Evolutionary conservation across 2,888 invertebrate genomes (phyloP).

Genomic region (Koerneria pararmatus): DNA sequence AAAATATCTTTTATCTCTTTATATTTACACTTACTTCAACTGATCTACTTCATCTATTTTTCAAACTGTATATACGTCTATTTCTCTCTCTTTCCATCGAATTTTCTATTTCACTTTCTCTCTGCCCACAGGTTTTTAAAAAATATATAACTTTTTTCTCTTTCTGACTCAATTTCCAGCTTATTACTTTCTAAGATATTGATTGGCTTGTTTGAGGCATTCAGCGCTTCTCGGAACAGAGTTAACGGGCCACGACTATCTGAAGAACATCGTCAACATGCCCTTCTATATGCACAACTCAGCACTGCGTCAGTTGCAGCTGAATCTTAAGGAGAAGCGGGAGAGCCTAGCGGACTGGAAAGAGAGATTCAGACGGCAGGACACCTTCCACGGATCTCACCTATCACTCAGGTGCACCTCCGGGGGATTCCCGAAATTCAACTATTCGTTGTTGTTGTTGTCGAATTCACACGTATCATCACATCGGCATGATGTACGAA

Average conservation of each 20-base stretch:
- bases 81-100: too few species aligned
- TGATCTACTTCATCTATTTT: neutral
- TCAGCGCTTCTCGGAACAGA: constrained; percentile 41
- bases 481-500: constrained; percentile 1
- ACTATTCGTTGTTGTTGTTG: neutral
- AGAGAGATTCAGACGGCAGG: constrained; percentile 45
- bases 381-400: constrained; percentile 51
- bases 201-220: neutral
- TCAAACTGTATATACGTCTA: too few species aligned
- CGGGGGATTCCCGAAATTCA: neutral
- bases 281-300: constrained; percentile 97
- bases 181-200: neutral
- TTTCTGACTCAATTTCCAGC: neutral
- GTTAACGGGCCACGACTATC: constrained; percentile 57
- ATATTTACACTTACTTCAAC: neutral
- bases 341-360: constrained; percentile 50
- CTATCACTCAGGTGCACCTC: constrained; percentile 34
- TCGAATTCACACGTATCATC: neutral
- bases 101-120: too few species aligned
- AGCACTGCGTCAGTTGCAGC: constrained; percentile 70
- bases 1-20: neutral
- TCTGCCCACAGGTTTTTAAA: neutral
- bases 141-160: neutral
- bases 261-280: constrained; percentile 83
- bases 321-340: constrained; percentile 40